Evolutionary conservation across 2,888 invertebrate species (phyloP), one percentile per base, ranked within the genome.

Genomic region (Labia minor): DNA sequence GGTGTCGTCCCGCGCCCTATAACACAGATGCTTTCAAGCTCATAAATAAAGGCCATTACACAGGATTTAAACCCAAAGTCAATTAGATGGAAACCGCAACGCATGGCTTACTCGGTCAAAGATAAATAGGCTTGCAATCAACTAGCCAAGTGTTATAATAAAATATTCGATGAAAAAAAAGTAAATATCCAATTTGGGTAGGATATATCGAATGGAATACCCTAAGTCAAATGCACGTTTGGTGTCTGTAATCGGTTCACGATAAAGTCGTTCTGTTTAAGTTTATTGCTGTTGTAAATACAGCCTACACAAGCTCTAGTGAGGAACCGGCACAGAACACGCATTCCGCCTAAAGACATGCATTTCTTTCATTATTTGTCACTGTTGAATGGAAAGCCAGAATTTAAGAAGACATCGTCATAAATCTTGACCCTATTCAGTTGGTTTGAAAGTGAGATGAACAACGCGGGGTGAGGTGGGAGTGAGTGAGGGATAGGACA

Each of bases 1-100:
- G 14, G 49, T 49, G 49, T 49, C 49, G 14, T 16, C 4, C 8
- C 14, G n/a, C 49, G 14, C 49, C n/a, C 49, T 14, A 11, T 14
- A 49, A 16, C 49, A 49, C 49, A 49, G 49, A 49, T 49, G 49
- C 49, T 49, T 49, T 49, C 49, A 49, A 14, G 49, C 49, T 16
- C 49, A 49, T 49, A 49, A 49, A 49, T 49, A 49, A 49, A 49
- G 49, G 49, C n/a, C 49, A 49, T 49, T 49, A 49, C 49, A 49
- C 49, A 49, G 49, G 49, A 49, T 49, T 49, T 49, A 49, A 49
- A 49, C 49, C 49, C 49, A 49, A 49, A 49, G 49, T 49, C 49
- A 49, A 49, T 49, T 49, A 49, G 49, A 49, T 49, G 49, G 49
- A 49, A 49, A 49, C 49, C 49, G 49, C 49, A 49, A 49, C 49